These are phyloP conservation scores for Uropetala carovei DNA, from an alignment of 2,888 invertebrate genomes.

Conservation along the genomic window DNA sequence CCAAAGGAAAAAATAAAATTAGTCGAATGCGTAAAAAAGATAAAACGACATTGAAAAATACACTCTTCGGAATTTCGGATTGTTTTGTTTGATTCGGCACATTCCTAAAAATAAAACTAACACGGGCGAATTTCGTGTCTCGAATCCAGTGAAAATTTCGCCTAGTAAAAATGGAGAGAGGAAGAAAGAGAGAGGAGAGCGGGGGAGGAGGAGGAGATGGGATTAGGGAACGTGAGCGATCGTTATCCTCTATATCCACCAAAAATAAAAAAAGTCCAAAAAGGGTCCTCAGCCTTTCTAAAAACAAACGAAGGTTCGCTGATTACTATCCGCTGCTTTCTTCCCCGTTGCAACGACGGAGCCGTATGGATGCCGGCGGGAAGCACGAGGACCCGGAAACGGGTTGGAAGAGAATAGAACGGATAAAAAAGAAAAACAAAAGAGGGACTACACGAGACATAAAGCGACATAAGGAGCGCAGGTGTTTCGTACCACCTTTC, in stretches of 20 bases:
- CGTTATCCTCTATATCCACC: too few relatives aligned
- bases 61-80: too few relatives aligned
- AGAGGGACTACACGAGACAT: slow-evolving; percentile 20
- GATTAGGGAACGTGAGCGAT: not conserved
- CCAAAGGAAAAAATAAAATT: too few relatives aligned
- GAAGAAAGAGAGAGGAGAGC: too few relatives aligned
- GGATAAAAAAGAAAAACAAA: not conserved
- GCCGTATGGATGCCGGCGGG: not conserved
- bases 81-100: too few relatives aligned
- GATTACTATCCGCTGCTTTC: not conserved
- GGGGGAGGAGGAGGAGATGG: not conserved
- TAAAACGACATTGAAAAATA: too few relatives aligned
- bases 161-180: not conserved
- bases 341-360: not conserved
- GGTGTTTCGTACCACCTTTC: slow-evolving; percentile 18
- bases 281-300: not conserved
- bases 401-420: not conserved
- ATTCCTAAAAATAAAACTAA: too few relatives aligned
- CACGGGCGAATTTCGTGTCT: not conserved
- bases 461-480: slow-evolving; percentile 42
- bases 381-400: too few relatives aligned
- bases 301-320: not conserved
- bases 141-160: not conserved
- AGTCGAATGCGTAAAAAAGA: too few relatives aligned
- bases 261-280: not conserved